phyloP scores from a whole-genome alignment of 2,888 invertebrate genomes.

The Ophion ellenae region DNA sequence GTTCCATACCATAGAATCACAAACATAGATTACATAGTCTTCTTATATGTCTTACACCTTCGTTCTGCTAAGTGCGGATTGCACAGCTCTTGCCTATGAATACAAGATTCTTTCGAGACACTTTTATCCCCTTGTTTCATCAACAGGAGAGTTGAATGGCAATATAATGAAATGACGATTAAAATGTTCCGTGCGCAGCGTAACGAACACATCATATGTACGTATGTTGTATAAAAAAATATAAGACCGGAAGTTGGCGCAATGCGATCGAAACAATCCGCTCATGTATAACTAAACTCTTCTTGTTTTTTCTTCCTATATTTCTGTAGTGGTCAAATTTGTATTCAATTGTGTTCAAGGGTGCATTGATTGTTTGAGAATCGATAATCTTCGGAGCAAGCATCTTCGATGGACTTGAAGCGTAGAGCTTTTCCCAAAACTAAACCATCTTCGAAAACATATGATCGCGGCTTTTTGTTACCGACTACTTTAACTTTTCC shows the following conservation, averaged over 20 bases:
- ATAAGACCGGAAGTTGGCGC: slow-evolving; percentile 64
- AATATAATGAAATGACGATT: slow-evolving; percentile 60
- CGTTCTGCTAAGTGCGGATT: slow-evolving; percentile 39
- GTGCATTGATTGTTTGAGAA: not conserved
- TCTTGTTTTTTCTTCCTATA: slow-evolving; percentile 53
- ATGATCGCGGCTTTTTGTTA: too few relatives aligned
- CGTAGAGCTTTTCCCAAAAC: too few relatives aligned
- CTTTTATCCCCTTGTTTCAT: slow-evolving; percentile 5
- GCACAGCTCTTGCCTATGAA: slow-evolving; percentile 41
- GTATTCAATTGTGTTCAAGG: not conserved
- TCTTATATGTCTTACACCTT: slow-evolving; percentile 58
- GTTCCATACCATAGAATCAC: slow-evolving; percentile 69
- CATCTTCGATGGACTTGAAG: too few relatives aligned
- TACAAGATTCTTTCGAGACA: slow-evolving; percentile 30
- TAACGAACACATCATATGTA: slow-evolving; percentile 52
- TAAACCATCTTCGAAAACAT: too few relatives aligned
- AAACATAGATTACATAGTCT: slow-evolving; percentile 75
- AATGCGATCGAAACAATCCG: slow-evolving; percentile 58
- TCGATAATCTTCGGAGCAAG: too few relatives aligned
- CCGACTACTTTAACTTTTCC: too few relatives aligned
- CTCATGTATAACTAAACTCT: slow-evolving; percentile 39
- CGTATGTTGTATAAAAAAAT: slow-evolving; percentile 68
- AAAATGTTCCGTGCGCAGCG: slow-evolving; percentile 64
- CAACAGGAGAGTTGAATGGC: slow-evolving; percentile 23
- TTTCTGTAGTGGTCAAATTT: too few relatives aligned